Evolutionary conservation across 2,888 invertebrate genomes (phyloP).

Genomic region (Andricus quercusramuli): DNA sequence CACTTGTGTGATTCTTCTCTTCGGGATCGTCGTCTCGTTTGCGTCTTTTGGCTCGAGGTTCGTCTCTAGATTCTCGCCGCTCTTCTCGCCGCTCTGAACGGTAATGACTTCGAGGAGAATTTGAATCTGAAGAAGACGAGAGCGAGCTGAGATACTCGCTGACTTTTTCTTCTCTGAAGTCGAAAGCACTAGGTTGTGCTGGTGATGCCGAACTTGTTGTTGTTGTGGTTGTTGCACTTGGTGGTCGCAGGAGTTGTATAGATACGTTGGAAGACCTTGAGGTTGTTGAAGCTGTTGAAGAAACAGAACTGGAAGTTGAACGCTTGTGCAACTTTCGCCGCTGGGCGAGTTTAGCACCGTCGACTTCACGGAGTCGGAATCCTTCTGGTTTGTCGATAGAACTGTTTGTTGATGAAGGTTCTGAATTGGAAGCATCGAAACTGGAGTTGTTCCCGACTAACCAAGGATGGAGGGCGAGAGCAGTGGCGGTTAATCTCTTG

Average conservation of each 20-base stretch:
- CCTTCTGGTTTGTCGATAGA: slow-evolving; percentile 85
- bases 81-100: slow-evolving; percentile 39
- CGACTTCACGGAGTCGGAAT: slow-evolving; percentile 87
- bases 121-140: slow-evolving; percentile 77
- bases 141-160: slow-evolving; percentile 80
- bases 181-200: slow-evolving; percentile 76
- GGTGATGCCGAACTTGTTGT: slow-evolving; percentile 65
- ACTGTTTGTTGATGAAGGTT: slow-evolving; percentile 74
- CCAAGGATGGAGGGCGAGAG: slow-evolving; percentile 86
- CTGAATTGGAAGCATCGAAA: slow-evolving; percentile 28
- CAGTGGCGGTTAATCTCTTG: slow-evolving; percentile 84
- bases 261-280: slow-evolving; percentile 63
- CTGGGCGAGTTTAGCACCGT: slow-evolving; percentile 86
- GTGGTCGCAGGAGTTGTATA: slow-evolving; percentile 63
- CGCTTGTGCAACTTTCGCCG: slow-evolving; percentile 83
- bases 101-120: slow-evolving; percentile 58
- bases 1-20: slow-evolving; percentile 44
- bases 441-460: slow-evolving; percentile 75
- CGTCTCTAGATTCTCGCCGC: slow-evolving; percentile 45
- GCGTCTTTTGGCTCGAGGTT: slow-evolving; percentile 58
- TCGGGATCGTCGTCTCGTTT: slow-evolving; percentile 56
- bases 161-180: slow-evolving; percentile 79
- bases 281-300: slow-evolving; percentile 78
- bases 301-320: slow-evolving; percentile 78
- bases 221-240: slow-evolving; percentile 59